Evolutionary conservation across 1,140 invertebrate species (phyloP).

Genomic region (Cyclargus thomasi): DNA sequence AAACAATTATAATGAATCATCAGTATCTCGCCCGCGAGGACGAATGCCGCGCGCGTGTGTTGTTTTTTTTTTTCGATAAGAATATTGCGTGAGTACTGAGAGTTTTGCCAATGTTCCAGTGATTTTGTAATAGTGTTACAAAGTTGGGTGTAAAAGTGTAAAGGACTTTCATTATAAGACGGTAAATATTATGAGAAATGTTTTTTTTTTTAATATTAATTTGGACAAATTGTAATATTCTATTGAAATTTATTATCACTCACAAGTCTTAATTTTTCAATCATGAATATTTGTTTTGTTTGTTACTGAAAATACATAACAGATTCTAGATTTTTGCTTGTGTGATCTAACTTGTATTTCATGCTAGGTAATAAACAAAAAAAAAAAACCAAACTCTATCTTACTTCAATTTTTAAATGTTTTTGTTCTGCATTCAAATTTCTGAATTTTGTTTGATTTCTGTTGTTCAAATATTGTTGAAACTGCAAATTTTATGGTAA

Average conservation of each 20-base stretch:
- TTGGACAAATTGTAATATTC: too few relatives aligned
- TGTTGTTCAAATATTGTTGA: not conserved
- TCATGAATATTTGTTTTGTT: too few relatives aligned
- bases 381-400: too few relatives aligned
- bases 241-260: too few relatives aligned
- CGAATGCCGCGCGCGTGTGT: not conserved
- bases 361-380: too few relatives aligned
- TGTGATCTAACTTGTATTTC: too few relatives aligned
- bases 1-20: not conserved
- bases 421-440: too few relatives aligned
- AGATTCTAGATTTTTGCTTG: too few relatives aligned
- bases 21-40: not conserved
- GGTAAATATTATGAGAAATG: not conserved
- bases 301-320: too few relatives aligned
- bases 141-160: not conserved
- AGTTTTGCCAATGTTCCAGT: not conserved
- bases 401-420: too few relatives aligned
- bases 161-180: not conserved
- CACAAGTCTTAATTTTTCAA: too few relatives aligned
- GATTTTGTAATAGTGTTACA: not conserved
- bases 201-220: not conserved
- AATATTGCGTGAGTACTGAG: conserved; percentile 4
- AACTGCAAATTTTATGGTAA: not conserved
- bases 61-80: not conserved
- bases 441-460: too few relatives aligned